These are phyloP conservation scores for Clostera curtula DNA, from an alignment of 2,888 invertebrate genomes.

Conservation along the genomic window DNA sequence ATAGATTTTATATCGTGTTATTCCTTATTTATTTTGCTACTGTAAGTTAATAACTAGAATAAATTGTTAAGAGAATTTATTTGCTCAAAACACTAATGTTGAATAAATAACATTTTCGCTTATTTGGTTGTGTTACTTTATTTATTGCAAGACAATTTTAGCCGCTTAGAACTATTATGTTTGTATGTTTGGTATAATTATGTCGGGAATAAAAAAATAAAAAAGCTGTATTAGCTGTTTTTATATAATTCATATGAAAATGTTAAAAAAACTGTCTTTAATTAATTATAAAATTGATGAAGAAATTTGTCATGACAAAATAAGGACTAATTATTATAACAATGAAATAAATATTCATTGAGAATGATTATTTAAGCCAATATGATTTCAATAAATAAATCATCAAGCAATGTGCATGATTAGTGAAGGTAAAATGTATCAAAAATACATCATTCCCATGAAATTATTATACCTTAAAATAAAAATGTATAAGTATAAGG, in stretches of 20 bases:
- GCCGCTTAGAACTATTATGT: no score
- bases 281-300: constrained; percentile 51
- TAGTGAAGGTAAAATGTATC: constrained; percentile 5
- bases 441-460: constrained; percentile 16
- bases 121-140: constrained; percentile 17
- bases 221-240: constrained; percentile 48
- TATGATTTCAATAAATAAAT: constrained; percentile 25
- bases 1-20: constrained; percentile 72
- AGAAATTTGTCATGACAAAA: constrained; percentile 48
- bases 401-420: constrained; percentile 16
- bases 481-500: constrained; percentile 22
- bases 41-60: constrained; percentile 56
- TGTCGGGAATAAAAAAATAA: constrained; percentile 23
- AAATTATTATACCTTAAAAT: constrained; percentile 24
- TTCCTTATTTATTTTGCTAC: constrained; percentile 63
- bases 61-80: constrained; percentile 62
- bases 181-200: no score
- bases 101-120: constrained; percentile 47
- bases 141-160: no score
- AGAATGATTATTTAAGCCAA: constrained; percentile 19
- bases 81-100: constrained; percentile 66
- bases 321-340: constrained; percentile 40
- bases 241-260: constrained; percentile 65
- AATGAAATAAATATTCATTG: constrained; percentile 30
- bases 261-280: constrained; percentile 66